Evolutionary conservation across 2,888 invertebrate species (phyloP), one percentile per base, ranked within the genome.

Genomic region (Sesamia inferens): DNA sequence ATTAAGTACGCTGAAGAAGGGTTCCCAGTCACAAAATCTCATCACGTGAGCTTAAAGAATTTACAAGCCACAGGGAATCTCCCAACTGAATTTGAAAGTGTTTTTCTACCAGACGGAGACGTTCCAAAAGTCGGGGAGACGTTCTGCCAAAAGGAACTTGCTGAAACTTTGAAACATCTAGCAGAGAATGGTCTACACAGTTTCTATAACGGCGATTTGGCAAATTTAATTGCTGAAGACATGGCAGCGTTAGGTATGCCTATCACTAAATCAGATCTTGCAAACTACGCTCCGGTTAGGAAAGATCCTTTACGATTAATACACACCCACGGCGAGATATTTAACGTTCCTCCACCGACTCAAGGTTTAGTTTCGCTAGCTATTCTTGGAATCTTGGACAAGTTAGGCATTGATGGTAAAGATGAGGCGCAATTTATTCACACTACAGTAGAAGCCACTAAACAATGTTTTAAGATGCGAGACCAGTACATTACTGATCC

Each of bases 301-400:
- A 93, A 92, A 84, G 84, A 79, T 72, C 94, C 95, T 55, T 83
- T 96, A 81, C 87, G 90, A 79, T 85, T 95, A 74, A 68, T 87
- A 48, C 95, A 94, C 72, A 91, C 88, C 57, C 85, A 90, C 61
- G 95, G 94, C 0, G 93, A 94, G 69, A 62, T 96, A 70, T 93
- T 89, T 66, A 95, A 96, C 81, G 81, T 91, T 76, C 95, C 95
- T 48, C 95, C 96, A 54, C 96, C 96, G n/a, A 93, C 96, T n/a
- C 95, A 95, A 87, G 96, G 96, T 8, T 78, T 93, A 81, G 91
- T 93, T 79, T 95, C 95, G 2, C 83, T 96, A 59, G 86, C 91
- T 11, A 90, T 96, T 74, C 91, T 95, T 58, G 94, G 94, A 51
- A 90, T 95, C 24, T 87, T 95, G 79, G 95, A 96, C 55, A 91